Base-by-base conservation (phyloP, 2,797 vertebrate genomes). In the Perodicticus potto region DNA sequence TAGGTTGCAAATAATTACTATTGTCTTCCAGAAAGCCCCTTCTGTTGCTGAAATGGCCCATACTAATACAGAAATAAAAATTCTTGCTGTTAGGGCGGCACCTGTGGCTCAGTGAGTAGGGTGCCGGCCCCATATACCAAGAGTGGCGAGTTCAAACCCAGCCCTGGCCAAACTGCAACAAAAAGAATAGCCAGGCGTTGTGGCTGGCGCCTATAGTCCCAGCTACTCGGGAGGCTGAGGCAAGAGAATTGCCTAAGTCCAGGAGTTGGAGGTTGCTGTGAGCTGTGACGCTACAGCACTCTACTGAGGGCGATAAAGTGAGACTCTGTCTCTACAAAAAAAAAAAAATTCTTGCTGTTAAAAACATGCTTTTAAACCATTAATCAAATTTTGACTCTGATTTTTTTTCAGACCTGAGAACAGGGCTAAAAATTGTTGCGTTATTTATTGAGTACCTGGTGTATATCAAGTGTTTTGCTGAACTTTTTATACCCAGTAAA, bases 401-500 rank as follows among this genome's bases (percentile, higher is more conserved):
- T 59, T 40, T 81, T 25, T 72, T 27, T 65, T 67, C 59, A 95
- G 69, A 29, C 57, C 17, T 83, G 32, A 89, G 11, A 85, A 80
- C 85, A 76, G 25, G 40, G 1, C 81, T 86, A 81, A 96, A 81
- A 94, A 91, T 77, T 67, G 27, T 10, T 89, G 14, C 49, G 14
- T 53, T 53, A 89, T 17, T 92, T 89, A 43, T n/a, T 37, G 37
- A 86, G 19, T 34, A 34, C 27, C 32, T 4, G 25, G 12, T 73
- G 65, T 45, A 20, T 63, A 85, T 57, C 29, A 37, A 90, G 37
- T 14, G 55, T 86, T 95, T 97, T 95, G 32, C 78, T 96, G 37
- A 89, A 61, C 32, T 73, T 34, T 67, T 93, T 67, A 76, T 86
- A 67, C 34, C 53, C 32, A 76, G 16, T 89, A 86, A 89, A 93